Evolutionary conservation across 2,797 vertebrate genomes (phyloP), one percentile per base, ranked within the genome.

Genomic region (Chelmon rostratus): DNA sequence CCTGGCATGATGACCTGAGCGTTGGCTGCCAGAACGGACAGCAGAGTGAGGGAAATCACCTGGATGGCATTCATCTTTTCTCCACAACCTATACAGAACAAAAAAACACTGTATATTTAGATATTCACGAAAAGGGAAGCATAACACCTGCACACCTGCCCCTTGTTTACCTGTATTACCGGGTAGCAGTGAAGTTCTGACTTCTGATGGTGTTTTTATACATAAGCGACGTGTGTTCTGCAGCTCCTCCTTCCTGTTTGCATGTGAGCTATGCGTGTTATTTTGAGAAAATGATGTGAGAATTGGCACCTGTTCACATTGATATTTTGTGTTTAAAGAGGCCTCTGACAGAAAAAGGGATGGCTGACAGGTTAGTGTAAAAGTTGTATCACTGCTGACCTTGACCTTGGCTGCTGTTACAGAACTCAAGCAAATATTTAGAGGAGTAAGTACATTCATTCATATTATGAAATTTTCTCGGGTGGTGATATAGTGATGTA

Each of bases 1-100:
- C 96, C 96, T 8, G 94, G 64, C 10, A 91, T 88, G 76, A 96
- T 92, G 33, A 93, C 88, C 79, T 97, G 96, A 73, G 94, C 94
- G 9, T 91, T 86, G 3, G 89, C 91, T 1, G 81, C n/a, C 66
- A 91, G 3, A 0, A 94, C 67, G 47, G 94, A 89, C 75, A 96
- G 63, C 9, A 95, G 80, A 81, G 96, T 88, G 15, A 92, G 54
- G 0, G 87, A 92, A 74, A 96, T 75, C 59, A 86, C 82, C 76
- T 78, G 78, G 78, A 94, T 71, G 73, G 77, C 15, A 23, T 90
- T 90, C 93, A 94, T 94, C 54, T 78, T 88, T 50, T 80, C 67
- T 70, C 15, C 46, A 66, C 65, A 50, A 82, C 82, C 85, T 93
- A 54, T 3, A 44, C 18, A 70, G 4, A 52, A 67, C 5, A 71